Conservation (phyloP, 2,888 invertebrate species). For the Pilophorus perplexus region DNA sequence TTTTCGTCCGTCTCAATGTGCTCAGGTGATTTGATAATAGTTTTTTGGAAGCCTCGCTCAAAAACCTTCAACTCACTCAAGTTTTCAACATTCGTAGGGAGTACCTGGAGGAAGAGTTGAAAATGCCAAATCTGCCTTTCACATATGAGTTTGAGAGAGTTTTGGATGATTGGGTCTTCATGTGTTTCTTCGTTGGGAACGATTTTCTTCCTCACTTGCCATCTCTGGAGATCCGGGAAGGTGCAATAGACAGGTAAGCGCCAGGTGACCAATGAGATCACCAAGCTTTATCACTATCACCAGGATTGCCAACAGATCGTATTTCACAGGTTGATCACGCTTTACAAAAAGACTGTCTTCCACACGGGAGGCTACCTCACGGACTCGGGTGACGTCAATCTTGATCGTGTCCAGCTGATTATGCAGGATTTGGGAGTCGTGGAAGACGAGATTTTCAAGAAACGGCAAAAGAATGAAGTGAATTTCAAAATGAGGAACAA, state of each 20-base stretch:
- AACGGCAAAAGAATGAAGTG: conserved; percentile 81
- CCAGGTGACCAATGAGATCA: too few relatives aligned
- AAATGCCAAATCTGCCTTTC: conserved; percentile 91
- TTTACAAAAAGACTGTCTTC: conserved; percentile 93
- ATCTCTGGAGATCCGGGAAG: conserved; percentile 93
- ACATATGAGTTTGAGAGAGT: conserved; percentile 91
- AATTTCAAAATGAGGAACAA: conserved; percentile 76
- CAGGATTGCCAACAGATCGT: too few relatives aligned
- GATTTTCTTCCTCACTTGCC: conserved; percentile 98
- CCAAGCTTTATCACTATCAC: too few relatives aligned
- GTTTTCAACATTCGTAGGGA: too few relatives aligned
- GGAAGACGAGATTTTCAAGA: conserved; percentile 96
- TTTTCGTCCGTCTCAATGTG: conserved; percentile 89
- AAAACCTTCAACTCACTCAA: too few relatives aligned
- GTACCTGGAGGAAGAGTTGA: conserved; percentile 84
- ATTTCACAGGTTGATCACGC: conserved; percentile 78
- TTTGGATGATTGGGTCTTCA: conserved; percentile 96
- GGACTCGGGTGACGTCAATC: conserved; percentile 87
- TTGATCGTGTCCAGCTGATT: conserved; percentile 91
- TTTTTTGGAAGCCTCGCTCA: too few relatives aligned
- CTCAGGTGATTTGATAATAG: conserved; percentile 53
- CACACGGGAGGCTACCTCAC: conserved; percentile 95
- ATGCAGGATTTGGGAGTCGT: conserved; percentile 88
- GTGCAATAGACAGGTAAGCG: conserved; percentile 93
- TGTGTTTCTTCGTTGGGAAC: conserved; percentile 99